Evolutionary conservation across 1,140 invertebrate species (phyloP).

Genomic region (Drosophila yakuba): DNA sequence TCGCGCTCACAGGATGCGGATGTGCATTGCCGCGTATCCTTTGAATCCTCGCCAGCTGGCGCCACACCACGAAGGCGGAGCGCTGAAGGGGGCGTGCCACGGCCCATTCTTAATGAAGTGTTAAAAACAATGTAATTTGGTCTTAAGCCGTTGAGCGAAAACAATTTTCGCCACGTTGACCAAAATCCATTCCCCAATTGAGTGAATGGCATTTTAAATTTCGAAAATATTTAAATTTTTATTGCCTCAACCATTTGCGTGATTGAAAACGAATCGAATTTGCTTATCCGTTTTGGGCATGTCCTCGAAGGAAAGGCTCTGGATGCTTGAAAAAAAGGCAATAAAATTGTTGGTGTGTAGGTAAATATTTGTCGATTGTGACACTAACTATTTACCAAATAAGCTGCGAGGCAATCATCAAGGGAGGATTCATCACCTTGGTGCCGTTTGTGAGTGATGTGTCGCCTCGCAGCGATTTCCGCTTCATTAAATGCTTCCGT

Average conservation of each 20-base stretch:
- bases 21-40: slow-evolving; percentile 68
- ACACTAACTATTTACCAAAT: slow-evolving; percentile 69
- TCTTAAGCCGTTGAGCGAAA: slow-evolving; percentile 64
- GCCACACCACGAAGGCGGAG: slow-evolving; percentile 6
- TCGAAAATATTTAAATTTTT: slow-evolving; percentile 81
- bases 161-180: slow-evolving; percentile 45
- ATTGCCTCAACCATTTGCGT: slow-evolving; percentile 67
- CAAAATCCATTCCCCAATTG: slow-evolving; percentile 35
- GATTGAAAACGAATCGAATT: slow-evolving; percentile 62
- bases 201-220: slow-evolving; percentile 67
- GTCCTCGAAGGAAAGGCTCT: not conserved
- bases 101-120: slow-evolving; percentile 76
- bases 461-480: slow-evolving; percentile 63
- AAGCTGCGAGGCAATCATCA: slow-evolving; percentile 42
- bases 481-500: slow-evolving; percentile 79
- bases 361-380: slow-evolving; percentile 75
- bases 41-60: slow-evolving; percentile 47
- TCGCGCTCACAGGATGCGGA: slow-evolving; percentile 57
- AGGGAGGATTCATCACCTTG: slow-evolving; percentile 32
- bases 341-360: slow-evolving; percentile 61
- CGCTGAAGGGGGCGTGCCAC: not conserved
- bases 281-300: slow-evolving; percentile 32
- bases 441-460: slow-evolving; percentile 38
- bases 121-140: slow-evolving; percentile 81
- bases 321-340: slow-evolving; percentile 31